Evolutionary conservation across 1,140 invertebrate species (phyloP), one percentile per base, ranked within the genome.

Genomic region (Rhagoletis pomonella): DNA sequence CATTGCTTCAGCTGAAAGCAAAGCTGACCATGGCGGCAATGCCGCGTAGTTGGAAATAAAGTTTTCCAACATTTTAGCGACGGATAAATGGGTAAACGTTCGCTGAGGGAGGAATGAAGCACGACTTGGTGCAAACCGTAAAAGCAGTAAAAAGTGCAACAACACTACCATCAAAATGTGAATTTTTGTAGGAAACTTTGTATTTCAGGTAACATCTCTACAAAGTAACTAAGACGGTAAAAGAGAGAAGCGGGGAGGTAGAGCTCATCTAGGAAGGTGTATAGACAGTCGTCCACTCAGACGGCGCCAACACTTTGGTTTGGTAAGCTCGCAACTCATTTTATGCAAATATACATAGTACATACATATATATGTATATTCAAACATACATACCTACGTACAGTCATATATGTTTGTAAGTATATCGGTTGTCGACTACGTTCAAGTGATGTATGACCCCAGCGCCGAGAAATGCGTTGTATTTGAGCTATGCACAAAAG

Each of bases 21-120:
- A n/a, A 44, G n/a, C 73, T 50, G 73, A 81, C 73, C 73, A 73
- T 73, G 39, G 39, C 60, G 60, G 60, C 60, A 62, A 62, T 14
- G 4, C 60, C 12, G 60, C 6, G 17, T 62, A 17, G 60, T n/a
- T 62, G 12, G 6, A 62, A 62, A n/a, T 62, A 14, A 62, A 62
- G 60, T 62, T 73, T 73, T n/a, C 42, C 42, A 44, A 0, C 10
- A 73, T 47, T 73, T 44, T 73, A 42, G 42, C 42, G 39, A 2
- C 10, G 67, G 12, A 14, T 42, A 69, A 2, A 42, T 9, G 42
- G 12, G 29, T 39, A 14, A 69, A 69, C 29, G 65, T 39, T 39
- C 65, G 39, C 3, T 39, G 65, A 12, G 65, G 9, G 9, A 62
- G n/a, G n/a, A n/a, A n/a, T 62, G 12, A 17, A 62, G n/a, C n/a